A percentile compares a stretch with the other conserved stretches of the same genome.
These are phyloP conservation scores for Tenualosa thibaudeaui DNA, from an alignment of 2,797 vertebrate species.

Conservation along the genomic window DNA sequence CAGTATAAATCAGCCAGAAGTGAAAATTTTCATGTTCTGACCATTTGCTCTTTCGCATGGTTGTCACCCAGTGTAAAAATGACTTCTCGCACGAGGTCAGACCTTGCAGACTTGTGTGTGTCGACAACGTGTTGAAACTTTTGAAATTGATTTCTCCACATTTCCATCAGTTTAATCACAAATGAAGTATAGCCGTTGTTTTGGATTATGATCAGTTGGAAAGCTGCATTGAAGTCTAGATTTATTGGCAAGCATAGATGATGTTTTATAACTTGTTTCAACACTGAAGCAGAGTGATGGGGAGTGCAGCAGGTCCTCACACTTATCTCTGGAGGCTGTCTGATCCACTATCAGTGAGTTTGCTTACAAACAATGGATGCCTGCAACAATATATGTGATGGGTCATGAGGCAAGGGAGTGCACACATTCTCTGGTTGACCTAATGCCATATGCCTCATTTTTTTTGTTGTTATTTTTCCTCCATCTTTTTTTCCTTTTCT, in stretches of 20 bases:
- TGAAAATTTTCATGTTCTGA: slow-evolving; percentile 7
- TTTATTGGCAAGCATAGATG: background rate
- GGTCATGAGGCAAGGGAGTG: background rate
- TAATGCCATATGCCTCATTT: background rate
- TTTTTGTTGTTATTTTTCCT: background rate
- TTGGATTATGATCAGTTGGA: background rate
- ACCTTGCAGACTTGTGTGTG: slow-evolving; percentile 5
- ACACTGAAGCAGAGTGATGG: background rate
- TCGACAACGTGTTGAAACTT: background rate
- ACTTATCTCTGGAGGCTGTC: background rate
- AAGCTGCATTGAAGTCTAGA: background rate
- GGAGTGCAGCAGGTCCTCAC: background rate
- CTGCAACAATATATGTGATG: background rate
- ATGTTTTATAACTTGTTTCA: background rate
- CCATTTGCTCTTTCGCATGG: slow-evolving; percentile 19
- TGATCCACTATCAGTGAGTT: background rate
- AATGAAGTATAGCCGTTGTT: background rate
- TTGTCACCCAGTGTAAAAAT: background rate
- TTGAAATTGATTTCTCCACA: slow-evolving; percentile 22
- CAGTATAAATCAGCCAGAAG: slow-evolving; percentile 18
- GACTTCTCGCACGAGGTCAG: background rate
- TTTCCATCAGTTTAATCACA: background rate
- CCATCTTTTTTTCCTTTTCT: too few species aligned
- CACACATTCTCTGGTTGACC: background rate
- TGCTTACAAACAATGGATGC: background rate